Base-by-base conservation (phyloP, 2,113 vertebrate genomes). In the Trogon melanurus region DNA sequence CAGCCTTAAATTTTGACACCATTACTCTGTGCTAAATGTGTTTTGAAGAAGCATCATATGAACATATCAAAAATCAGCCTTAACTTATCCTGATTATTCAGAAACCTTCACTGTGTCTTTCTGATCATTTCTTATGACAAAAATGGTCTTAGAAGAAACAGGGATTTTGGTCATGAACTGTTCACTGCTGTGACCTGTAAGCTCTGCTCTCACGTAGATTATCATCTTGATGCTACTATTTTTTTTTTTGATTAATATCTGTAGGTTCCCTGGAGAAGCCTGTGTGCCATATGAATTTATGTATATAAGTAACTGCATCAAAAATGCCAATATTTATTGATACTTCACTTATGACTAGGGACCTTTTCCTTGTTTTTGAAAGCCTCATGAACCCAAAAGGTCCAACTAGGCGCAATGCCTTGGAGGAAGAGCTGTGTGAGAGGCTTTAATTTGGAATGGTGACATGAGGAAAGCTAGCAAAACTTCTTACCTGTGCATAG, bases 301-400 rank as follows among this genome's bases (percentile, higher is more conserved):
- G 1, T 12, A 17, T 25, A 13, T 15, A 70, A 73, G 13, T 27
- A 70, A 53, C 12, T 12, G 41, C 15, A 44, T 0, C 0, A 1
- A 60, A 78, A 80, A 64, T 12, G 3, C 4, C 19, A 32, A 2
- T 19, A 8, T 53, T 75, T 66, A 57, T 9, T 13, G 12, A 23
- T 30, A 32, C 7, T 30, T 78, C 51, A 13, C 32, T 50, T 62
- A 36, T 3, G 23, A 34, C 61, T 50, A 82, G 45, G 66, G 10
- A 45, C 2, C 9, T 47, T 53, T 65, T 41, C 9, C 7, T 16
- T 30, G 34, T 19, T 27, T 65, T 27, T 22, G 16, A 34, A 56
- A 48, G 22, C 7, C 51, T 82, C 4, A 5, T 25, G 34, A 66
- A 54, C 32, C 32, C 29, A 10, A 23, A 57, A 61, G 9, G 8